Evolutionary conservation across 2,888 invertebrate species (phyloP).

Genomic region (Serrognathus titanus): DNA sequence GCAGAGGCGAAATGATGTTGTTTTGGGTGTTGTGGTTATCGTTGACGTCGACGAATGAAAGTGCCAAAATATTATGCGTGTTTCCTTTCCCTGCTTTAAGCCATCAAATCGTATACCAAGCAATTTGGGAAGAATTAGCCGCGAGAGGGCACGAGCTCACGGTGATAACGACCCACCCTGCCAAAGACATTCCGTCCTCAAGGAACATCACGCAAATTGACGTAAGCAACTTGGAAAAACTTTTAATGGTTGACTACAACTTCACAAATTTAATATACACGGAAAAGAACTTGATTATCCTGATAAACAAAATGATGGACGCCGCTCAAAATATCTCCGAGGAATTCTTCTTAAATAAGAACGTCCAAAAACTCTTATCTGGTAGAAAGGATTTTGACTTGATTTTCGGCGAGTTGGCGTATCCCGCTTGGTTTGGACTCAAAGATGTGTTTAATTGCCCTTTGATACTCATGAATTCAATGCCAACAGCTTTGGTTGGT

Average conservation of each 20-base stretch:
- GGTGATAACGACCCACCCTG: conserved; percentile 30
- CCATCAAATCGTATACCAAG: conserved; percentile 21
- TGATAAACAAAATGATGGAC: neutral
- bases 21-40: no score
- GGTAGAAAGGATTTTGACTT: conserved; percentile 1
- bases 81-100: conserved; percentile 19
- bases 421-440: neutral
- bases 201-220: conserved; percentile 24
- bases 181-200: conserved; percentile 13
- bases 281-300: neutral
- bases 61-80: conserved; percentile 20
- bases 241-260: neutral
- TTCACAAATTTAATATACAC: neutral
- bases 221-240: conserved; percentile 12
- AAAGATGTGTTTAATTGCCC: conserved; percentile 1
- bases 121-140: conserved; percentile 20
- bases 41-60: no score
- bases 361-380: neutral
- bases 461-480: conserved; percentile 2
- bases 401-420: neutral
- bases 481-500: neutral
- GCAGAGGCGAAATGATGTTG: no score
- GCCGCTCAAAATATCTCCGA: neutral
- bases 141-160: conserved; percentile 34
- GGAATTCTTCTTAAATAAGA: neutral